These are phyloP conservation scores for Platichthys flesus DNA, from an alignment of 2,113 vertebrate genomes.

Conservation along the genomic window DNA sequence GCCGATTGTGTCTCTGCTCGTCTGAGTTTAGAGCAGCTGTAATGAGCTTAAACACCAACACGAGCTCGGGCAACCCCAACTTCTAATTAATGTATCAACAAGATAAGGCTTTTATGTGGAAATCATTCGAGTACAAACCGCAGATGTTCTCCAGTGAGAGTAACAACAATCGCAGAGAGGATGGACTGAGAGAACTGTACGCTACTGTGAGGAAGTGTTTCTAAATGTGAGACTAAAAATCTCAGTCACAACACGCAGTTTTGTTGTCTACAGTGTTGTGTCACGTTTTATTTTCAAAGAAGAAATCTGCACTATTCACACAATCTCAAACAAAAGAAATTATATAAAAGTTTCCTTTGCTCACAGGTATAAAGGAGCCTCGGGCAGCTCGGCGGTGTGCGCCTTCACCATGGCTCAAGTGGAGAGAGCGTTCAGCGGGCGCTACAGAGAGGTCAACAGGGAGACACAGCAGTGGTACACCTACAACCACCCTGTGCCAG, in stretches of 20 bases:
- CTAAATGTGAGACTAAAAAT: background rate
- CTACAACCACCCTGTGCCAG: slow-evolving; percentile 87
- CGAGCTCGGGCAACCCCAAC: slow-evolving; percentile 18
- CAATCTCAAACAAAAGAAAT: background rate
- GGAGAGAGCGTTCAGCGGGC: slow-evolving; percentile 88
- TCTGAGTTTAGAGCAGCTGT: slow-evolving; percentile 54
- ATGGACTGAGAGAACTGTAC: background rate
- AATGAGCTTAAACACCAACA: slow-evolving; percentile 53
- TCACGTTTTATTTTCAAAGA: background rate
- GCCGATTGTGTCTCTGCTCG: slow-evolving; percentile 25
- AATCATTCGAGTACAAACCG: slow-evolving; percentile 22
- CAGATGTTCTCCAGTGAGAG: slow-evolving; percentile 35
- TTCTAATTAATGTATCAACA: slow-evolving; percentile 48
- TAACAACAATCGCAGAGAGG: background rate
- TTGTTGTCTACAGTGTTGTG: background rate
- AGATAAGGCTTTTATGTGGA: slow-evolving; percentile 46
- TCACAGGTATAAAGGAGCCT: slow-evolving; percentile 88
- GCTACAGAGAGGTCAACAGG: slow-evolving; percentile 94
- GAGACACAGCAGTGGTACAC: slow-evolving; percentile 98
- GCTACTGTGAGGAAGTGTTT: background rate
- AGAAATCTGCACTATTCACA: background rate
- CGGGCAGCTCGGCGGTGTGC: slow-evolving; percentile 91
- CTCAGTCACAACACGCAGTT: background rate
- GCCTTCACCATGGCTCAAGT: slow-evolving; percentile 93
- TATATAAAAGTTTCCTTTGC: background rate